phyloP scores from a whole-genome alignment of 2,113 vertebrate species.

The Cairina moschata region DNA sequence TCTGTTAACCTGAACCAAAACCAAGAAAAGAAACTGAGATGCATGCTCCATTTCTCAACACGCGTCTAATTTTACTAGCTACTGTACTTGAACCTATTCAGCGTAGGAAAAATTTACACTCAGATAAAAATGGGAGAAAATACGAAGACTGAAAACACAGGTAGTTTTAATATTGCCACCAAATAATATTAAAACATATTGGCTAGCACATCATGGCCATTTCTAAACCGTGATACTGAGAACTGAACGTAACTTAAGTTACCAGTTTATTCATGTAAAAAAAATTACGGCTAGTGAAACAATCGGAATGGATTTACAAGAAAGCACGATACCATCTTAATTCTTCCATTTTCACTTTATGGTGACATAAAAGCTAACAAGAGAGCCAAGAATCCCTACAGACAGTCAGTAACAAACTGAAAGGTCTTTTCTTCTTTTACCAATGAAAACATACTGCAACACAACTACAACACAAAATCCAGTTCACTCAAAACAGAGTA shows the following conservation, averaged over 20 bases:
- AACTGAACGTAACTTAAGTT: not conserved
- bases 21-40: constrained; percentile 73
- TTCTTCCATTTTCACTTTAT: constrained; percentile 15
- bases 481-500: not conserved
- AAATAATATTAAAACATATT: not conserved
- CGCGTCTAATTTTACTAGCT: not conserved
- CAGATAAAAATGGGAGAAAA: not conserved
- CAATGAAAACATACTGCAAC: not conserved
- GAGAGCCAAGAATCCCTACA: not conserved
- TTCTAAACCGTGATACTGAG: not conserved
- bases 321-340: not conserved
- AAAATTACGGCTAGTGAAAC: not conserved
- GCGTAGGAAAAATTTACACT: not conserved
- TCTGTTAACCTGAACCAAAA: constrained; percentile 69
- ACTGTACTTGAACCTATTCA: constrained; percentile 7
- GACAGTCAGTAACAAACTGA: not conserved
- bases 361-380: not conserved
- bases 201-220: not conserved
- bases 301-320: constrained; percentile 11
- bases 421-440: not conserved
- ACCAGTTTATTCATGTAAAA: not conserved
- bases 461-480: not conserved
- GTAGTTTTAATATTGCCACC: not conserved
- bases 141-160: not conserved
- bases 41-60: constrained; percentile 35